Evolutionary conservation across 2,113 vertebrate genomes (phyloP), one percentile per base, ranked within the genome.

Genomic region (Cryptoleucopteryx plumbea): DNA sequence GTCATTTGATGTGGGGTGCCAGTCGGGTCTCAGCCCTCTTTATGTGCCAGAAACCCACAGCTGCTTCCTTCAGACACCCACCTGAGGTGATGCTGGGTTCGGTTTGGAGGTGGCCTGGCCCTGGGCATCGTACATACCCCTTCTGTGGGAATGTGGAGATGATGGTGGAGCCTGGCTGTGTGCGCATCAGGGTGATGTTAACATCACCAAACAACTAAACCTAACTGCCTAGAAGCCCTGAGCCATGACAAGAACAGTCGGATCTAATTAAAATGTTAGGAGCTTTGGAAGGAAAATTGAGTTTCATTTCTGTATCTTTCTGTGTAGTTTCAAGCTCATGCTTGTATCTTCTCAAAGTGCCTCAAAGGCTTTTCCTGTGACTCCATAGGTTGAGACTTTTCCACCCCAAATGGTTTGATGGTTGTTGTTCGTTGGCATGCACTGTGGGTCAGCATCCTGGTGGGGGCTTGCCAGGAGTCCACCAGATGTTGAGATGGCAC

Each of bases 1-100:
- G 0, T 52, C 26, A 4, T n/a, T 65, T 0, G 0, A 2, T 34
- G n/a, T n/a, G 7, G 47, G 48, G 22, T 75, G 47, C 79, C 1
- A 2, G 36, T 74, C 38, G 75, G 32, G 38, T 75, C 53, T 84
- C 40, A 48, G 55, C 25, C 29, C 13, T 58, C 17, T 63, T 61
- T 9, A 6, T 31, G 10, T 10, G 6, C 36, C 42, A 42, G 67
- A 68, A 89, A 48, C 17, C 17, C 47, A 45, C 31, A 52, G n/a
- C 61, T 67, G 16, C 53, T 62, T 82, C 52, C 42, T 50, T 70
- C 45, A 70, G 59, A 20, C 12, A 19, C 18, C 26, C 2, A 5
- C 17, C 6, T 1, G 6, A 71, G 47, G n/a, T 48, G 47, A 32
- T 74, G 66, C 61, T 52, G n/a, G 36, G 27, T 42, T 68, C 5